A percentile compares a stretch with the other conserved stretches of the same genome.
Evolutionary conservation across 2,888 invertebrate species (phyloP).

Genomic region (Leptinotarsa rubiginosa): DNA sequence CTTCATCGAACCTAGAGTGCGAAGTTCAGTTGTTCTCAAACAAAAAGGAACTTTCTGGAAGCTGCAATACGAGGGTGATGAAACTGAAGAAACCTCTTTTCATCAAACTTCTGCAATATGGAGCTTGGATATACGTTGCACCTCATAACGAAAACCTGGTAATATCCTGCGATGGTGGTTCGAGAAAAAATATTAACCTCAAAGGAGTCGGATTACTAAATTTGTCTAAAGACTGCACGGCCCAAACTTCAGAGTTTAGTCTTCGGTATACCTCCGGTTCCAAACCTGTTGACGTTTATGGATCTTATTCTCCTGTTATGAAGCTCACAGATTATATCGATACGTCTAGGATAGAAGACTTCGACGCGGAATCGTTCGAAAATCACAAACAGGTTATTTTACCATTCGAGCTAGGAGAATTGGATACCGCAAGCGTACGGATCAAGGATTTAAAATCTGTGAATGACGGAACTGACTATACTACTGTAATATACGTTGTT

Average conservation of each 20-base stretch:
- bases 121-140: slow-evolving; percentile 29
- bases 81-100: slow-evolving; percentile 24
- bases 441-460: neutral
- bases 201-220: neutral
- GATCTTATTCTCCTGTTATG: neutral
- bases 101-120: slow-evolving; percentile 26
- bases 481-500: neutral
- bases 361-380: neutral
- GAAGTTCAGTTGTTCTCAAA: slow-evolving; percentile 28
- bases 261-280: neutral
- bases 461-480: neutral
- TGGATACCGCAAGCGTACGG: neutral
- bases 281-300: neutral
- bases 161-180: slow-evolving; percentile 1
- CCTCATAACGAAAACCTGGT: slow-evolving; percentile 21
- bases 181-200: neutral
- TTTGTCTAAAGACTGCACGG: neutral
- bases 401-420: neutral
- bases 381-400: slow-evolving; percentile 6
- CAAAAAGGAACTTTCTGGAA: slow-evolving; percentile 6
- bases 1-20: slow-evolving; percentile 20
- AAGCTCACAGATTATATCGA: slow-evolving; percentile 12
- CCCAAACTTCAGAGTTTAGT: neutral
- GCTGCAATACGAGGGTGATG: slow-evolving; percentile 27
- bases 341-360: neutral